Evolutionary conservation across 2,888 invertebrate species (phyloP).

Genomic region (Lasioglossum lativentre): DNA sequence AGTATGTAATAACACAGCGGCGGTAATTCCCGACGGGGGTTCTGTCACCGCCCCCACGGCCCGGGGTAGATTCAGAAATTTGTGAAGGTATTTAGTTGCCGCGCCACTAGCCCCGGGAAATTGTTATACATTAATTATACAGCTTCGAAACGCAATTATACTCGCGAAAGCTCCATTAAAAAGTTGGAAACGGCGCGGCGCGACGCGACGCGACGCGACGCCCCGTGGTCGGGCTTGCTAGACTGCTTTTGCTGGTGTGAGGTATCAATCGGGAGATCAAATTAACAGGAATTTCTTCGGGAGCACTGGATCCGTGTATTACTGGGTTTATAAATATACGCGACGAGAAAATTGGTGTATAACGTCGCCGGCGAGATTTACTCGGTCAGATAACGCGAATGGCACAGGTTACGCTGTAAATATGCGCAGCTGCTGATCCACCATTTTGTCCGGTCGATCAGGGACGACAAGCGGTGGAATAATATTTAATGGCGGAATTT

Average conservation of each 20-base stretch:
- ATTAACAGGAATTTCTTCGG: constrained; percentile 12
- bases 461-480: background rate
- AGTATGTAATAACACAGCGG: constrained; percentile 17
- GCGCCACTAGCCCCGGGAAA: constrained; percentile 7
- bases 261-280: constrained; percentile 19
- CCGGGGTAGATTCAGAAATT: constrained; percentile 28
- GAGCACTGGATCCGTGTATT: background rate
- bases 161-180: constrained; percentile 12
- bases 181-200: constrained; percentile 1
- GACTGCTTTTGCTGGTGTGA: background rate
- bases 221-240: background rate
- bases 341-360: background rate
- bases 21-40: constrained; percentile 13
- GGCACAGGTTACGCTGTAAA: background rate
- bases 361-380: background rate
- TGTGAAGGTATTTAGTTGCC: constrained; percentile 26
- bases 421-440: background rate
- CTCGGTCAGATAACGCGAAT: background rate
- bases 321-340: background rate
- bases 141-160: constrained; percentile 17
- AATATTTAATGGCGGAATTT: background rate
- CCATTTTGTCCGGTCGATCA: background rate
- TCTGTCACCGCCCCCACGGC: constrained; percentile 7
- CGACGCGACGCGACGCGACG: background rate
- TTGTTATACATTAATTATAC: constrained; percentile 37